Conservation (phyloP, 2,113 vertebrate genomes). For the Python bivittatus region DNA sequence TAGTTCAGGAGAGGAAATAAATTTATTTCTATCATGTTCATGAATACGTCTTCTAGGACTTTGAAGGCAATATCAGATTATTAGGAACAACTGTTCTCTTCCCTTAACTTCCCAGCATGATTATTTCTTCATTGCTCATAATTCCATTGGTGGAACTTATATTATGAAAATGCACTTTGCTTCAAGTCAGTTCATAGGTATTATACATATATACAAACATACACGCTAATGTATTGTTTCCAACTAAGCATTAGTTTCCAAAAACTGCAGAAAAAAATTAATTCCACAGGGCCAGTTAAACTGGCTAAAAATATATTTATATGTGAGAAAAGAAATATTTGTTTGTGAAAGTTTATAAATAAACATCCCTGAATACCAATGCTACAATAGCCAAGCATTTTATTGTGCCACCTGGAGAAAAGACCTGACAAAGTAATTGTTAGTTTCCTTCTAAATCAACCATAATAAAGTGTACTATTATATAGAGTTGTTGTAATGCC, state of each 20-base stretch:
- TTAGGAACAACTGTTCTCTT: neutral
- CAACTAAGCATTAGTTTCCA: constrained; percentile 19
- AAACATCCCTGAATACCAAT: constrained; percentile 42
- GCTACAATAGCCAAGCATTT: constrained; percentile 47
- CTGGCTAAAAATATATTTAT: constrained; percentile 27
- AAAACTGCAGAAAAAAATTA: constrained; percentile 51
- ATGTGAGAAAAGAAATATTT: constrained; percentile 36
- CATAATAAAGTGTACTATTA: constrained; percentile 36
- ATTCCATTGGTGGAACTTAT: constrained; percentile 15
- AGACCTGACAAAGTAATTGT: constrained; percentile 34
- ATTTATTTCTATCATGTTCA: neutral
- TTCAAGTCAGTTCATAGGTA: constrained; percentile 18
- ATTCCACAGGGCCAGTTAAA: constrained; percentile 31
- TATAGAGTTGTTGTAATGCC: constrained; percentile 23
- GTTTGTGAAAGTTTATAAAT: constrained; percentile 56
- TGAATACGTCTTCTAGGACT: neutral
- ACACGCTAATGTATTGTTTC: neutral
- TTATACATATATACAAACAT: constrained; percentile 20
- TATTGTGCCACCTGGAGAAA: constrained; percentile 41
- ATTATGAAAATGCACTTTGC: neutral
- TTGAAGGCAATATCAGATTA: neutral
- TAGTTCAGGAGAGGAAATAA: neutral
- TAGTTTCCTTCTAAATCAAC: constrained; percentile 50
- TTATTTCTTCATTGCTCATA: constrained; percentile 11
- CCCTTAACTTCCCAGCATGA: neutral